phyloP scores from a whole-genome alignment of 1,140 invertebrate genomes.

The Pogonognathellus flavescens region DNA sequence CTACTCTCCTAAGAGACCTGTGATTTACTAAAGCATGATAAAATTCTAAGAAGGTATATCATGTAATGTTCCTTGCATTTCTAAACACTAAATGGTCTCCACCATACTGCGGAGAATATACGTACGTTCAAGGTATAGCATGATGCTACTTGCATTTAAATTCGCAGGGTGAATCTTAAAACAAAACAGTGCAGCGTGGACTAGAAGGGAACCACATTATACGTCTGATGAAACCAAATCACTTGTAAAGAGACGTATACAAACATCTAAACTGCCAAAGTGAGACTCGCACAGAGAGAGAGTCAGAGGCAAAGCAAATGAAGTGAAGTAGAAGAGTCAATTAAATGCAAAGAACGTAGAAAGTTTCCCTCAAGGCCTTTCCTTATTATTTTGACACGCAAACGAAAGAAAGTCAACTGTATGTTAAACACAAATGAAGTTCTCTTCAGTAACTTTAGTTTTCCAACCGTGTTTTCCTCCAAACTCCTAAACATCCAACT shows the following conservation, averaged over 20 bases:
- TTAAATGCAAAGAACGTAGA: conserved; percentile 45
- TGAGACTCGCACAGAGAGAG: not conserved
- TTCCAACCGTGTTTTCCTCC: not conserved
- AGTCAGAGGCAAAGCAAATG: not conserved
- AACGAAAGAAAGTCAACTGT: conserved; percentile 42
- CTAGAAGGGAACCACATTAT: not conserved
- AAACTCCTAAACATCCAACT: not conserved
- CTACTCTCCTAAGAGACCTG: no score
- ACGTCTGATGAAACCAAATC: conserved; percentile 4
- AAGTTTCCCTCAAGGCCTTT: conserved; percentile 44
- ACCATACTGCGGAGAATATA: not conserved
- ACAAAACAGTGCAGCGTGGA: not conserved
- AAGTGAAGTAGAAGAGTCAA: conserved; percentile 48
- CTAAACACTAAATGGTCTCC: no score
- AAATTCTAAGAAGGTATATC: no score
- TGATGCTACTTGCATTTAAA: conserved; percentile 28
- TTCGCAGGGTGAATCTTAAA: not conserved
- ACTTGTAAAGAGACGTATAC: not conserved
- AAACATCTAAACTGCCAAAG: conserved; percentile 21
- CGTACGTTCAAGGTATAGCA: not conserved
- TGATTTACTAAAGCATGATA: not conserved
- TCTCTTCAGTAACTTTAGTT: conserved; percentile 10
- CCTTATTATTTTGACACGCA: conserved; percentile 44
- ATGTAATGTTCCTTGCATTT: no score
- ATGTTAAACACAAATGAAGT: conserved; percentile 27